phyloP scores from a whole-genome alignment of 2,888 invertebrate species.

The Aleiodes testaceus region DNA sequence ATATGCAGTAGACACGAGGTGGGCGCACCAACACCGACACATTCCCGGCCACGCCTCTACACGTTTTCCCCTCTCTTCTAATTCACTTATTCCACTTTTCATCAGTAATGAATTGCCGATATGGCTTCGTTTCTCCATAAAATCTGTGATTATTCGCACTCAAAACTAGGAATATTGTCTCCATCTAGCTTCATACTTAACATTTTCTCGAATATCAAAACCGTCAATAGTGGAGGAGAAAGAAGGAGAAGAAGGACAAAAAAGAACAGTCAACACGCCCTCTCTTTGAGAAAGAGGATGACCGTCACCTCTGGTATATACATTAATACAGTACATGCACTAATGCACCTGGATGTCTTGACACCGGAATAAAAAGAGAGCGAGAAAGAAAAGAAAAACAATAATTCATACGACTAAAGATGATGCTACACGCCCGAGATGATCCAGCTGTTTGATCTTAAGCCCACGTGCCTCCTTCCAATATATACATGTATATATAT shows the following conservation, averaged over 20 bases:
- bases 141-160: no score
- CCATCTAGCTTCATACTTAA: no score
- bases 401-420: slow-evolving; percentile 62
- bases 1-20: slow-evolving; percentile 61
- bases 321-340: background rate
- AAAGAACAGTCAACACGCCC: slow-evolving; percentile 13
- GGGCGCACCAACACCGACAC: slow-evolving; percentile 61
- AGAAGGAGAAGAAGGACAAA: background rate
- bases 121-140: background rate
- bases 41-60: slow-evolving; percentile 45
- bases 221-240: background rate
- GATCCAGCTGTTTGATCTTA: slow-evolving; percentile 72
- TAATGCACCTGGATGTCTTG: slow-evolving; percentile 52
- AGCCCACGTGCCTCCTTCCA: slow-evolving; percentile 64
- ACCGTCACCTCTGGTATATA: slow-evolving; percentile 14
- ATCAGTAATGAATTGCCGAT: background rate
- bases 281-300: slow-evolving; percentile 32
- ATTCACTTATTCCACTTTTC: background rate
- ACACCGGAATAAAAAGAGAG: slow-evolving; percentile 47
- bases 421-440: slow-evolving; percentile 64
- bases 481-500: no score
- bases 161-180: no score
- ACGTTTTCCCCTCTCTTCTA: slow-evolving; percentile 37
- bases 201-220: background rate
- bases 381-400: slow-evolving; percentile 56